A percentile compares a stretch with the other conserved stretches of the same genome.
These are phyloP conservation scores for Callyntrura guangdongensis DNA, from an alignment of 2,888 invertebrate species.

Conservation along the genomic window DNA sequence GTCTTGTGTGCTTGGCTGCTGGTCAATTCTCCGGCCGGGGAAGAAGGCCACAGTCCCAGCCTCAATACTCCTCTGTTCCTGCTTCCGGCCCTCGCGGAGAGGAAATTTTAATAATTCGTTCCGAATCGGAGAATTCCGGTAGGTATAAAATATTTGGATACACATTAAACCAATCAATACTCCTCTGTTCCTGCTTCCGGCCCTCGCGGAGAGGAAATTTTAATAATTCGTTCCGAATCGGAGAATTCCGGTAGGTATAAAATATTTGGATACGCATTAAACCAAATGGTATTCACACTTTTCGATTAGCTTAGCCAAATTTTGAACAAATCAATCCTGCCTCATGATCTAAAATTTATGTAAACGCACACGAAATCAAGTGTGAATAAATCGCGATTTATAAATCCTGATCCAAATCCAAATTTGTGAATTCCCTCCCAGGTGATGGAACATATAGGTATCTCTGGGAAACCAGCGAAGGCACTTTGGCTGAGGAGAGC, in stretches of 20 bases:
- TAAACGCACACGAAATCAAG: no score
- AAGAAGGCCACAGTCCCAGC: conserved; percentile 25
- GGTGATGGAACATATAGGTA: conserved; percentile 80
- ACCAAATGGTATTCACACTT: no score
- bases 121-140: conserved; percentile 78
- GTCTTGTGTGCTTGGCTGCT: conserved; percentile 72
- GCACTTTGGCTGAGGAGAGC: conserved; percentile 76
- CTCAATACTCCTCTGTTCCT: conserved; percentile 11
- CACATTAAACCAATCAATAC: no score
- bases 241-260: no score
- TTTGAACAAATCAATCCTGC: no score
- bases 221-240: conserved; percentile 75
- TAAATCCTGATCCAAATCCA: no score
- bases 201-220: conserved; percentile 70
- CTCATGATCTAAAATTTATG: no score
- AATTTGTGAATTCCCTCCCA: no score
- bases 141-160: no score
- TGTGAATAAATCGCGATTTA: no score
- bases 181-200: neutral
- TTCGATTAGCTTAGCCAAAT: no score
- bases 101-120: conserved; percentile 75
- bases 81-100: conserved; percentile 56
- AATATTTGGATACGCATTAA: no score
- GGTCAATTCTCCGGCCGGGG: conserved; percentile 77
- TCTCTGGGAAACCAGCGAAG: conserved; percentile 77